These are phyloP conservation scores for Semaprochilodus insignis DNA, from an alignment of 2,797 vertebrate species.

Conservation along the genomic window DNA sequence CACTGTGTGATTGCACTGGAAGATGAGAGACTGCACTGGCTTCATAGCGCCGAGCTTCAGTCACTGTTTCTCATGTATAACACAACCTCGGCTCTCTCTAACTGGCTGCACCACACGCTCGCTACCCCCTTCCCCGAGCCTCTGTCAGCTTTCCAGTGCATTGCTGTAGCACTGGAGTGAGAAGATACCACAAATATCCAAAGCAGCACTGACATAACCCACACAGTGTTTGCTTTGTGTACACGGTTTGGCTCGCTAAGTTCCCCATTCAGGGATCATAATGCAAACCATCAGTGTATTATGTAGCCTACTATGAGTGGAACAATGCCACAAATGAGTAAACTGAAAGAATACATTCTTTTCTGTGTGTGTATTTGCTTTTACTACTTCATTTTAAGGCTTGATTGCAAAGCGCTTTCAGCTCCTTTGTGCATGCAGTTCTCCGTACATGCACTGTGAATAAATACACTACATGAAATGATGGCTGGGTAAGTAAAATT, in stretches of 20 bases:
- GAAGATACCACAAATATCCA: slow-evolving; percentile 7
- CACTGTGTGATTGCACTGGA: slow-evolving; percentile 45
- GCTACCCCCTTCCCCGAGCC: slow-evolving; percentile 13
- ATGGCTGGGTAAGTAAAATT: no score
- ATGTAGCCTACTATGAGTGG: no score
- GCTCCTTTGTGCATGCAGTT: no score
- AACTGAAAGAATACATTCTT: no score
- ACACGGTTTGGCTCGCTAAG: not conserved
- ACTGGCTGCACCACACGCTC: slow-evolving; percentile 47
- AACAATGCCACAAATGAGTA: no score
- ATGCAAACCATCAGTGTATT: not conserved
- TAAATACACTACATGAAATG: no score
- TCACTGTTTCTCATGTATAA: slow-evolving; percentile 52
- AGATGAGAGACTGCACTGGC: slow-evolving; percentile 42
- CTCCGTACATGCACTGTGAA: no score
- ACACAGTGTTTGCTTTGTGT: not conserved
- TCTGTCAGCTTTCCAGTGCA: slow-evolving; percentile 46
- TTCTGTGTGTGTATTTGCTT: no score
- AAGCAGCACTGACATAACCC: not conserved
- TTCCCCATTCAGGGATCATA: not conserved
- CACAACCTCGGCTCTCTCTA: slow-evolving; percentile 37
- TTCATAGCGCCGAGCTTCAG: slow-evolving; percentile 38
- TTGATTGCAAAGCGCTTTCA: no score
- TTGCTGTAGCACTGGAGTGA: slow-evolving; percentile 27
- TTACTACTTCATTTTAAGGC: no score